Conservation (phyloP, 2,888 invertebrate species). For the Drosophila mettleri region DNA sequence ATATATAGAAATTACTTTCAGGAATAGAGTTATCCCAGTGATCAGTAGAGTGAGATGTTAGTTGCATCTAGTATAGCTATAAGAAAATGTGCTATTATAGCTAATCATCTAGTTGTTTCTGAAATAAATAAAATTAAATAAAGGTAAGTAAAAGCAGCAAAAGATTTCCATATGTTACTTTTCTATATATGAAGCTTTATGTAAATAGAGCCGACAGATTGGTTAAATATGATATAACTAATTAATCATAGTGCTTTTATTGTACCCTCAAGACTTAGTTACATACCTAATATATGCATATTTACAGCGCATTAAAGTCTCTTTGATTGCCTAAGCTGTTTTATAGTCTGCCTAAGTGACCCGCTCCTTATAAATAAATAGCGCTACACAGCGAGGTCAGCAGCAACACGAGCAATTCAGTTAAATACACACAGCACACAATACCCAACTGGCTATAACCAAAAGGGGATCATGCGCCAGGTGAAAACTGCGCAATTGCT, state of each 20-base stretch:
- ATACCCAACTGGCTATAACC: slow-evolving; percentile 54
- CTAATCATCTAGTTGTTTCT: neutral
- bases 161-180: too few species aligned
- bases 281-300: neutral
- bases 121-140: neutral
- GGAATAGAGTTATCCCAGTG: neutral
- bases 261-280: neutral
- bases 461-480: slow-evolving; percentile 44
- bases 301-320: neutral
- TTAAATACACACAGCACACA: slow-evolving; percentile 29
- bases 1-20: neutral
- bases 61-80: too few species aligned
- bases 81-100: neutral
- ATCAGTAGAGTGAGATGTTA: too few species aligned
- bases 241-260: neutral
- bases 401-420: slow-evolving; percentile 29
- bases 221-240: neutral
- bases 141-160: neutral
- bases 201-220: neutral
- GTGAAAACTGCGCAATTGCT: slow-evolving; percentile 57
- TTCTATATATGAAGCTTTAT: neutral
- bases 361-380: slow-evolving; percentile 3
- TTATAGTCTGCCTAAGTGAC: slow-evolving; percentile 11
- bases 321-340: neutral
- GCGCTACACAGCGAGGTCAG: neutral